phyloP scores from a whole-genome alignment of 2,797 vertebrate genomes.

The Phylloscopus collybita region DNA sequence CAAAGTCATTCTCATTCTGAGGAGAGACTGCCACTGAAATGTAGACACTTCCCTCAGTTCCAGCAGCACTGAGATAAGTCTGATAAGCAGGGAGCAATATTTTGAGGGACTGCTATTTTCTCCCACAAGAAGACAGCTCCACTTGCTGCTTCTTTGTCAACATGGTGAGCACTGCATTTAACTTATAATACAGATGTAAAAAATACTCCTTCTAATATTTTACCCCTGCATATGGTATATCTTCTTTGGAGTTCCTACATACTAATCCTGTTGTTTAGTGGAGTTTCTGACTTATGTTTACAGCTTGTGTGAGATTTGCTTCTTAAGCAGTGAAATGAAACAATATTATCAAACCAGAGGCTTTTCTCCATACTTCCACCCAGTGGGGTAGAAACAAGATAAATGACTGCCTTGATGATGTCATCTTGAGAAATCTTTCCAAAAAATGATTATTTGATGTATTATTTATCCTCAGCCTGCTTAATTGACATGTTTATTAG shows the following conservation, averaged over 20 bases:
- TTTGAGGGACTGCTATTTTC: neutral
- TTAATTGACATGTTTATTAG: slow-evolving; percentile 22
- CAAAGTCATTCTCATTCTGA: neutral
- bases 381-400: neutral
- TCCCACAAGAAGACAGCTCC: neutral
- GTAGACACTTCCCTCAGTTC: neutral
- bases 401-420: neutral
- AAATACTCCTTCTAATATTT: neutral
- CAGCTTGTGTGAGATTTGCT: neutral
- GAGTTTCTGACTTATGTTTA: neutral
- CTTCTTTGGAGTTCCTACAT: neutral
- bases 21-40: neutral
- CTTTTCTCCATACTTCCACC: neutral
- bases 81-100: neutral
- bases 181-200: neutral
- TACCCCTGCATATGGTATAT: neutral
- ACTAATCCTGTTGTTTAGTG: neutral
- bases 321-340: neutral
- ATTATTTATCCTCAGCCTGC: neutral
- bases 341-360: neutral
- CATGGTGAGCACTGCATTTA: neutral
- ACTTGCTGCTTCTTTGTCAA: neutral
- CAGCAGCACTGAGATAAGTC: neutral
- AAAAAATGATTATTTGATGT: neutral
- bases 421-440: slow-evolving; percentile 1